Base-by-base conservation (phyloP, 1,140 invertebrate species). In the Aplysia californica region DNA sequence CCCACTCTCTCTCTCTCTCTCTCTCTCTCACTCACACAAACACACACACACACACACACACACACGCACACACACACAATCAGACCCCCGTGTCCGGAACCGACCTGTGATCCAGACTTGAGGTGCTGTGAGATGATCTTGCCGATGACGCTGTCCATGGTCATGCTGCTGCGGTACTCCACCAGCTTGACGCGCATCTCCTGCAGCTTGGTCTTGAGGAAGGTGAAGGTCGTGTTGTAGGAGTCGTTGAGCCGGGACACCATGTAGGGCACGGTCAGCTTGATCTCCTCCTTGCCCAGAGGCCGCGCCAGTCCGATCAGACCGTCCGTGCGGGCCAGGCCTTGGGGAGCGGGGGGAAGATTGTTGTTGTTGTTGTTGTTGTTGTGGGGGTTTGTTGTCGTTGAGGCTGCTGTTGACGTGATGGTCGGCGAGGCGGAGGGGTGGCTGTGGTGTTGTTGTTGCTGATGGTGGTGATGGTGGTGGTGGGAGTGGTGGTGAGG, bases 231-330 rank as follows among this genome's bases (percentile, higher is more conserved):
- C 39, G 78, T 77, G 65, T 76, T 76, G 80, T 84, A 87, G 44
- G 85, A 84, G 66, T 86, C 85, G 31, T 85, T 82, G 66, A 87
- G 84, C 75, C 80, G 82, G 55, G 79, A 79, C 10, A 83, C 85
- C 79, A 87, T 81, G 55, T 82, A 80, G 0, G 85, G 83, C 59
- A 86, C 79, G n/a, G 84, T 85, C 38, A 86, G 79, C 75, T 84
- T 82, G 3, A 82, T 75, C 56, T 84, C 85, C 36, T 86, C 85
- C 74, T 85, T 83, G 39, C 61, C 72, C 23, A 75, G 23, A 35
- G 72, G 36, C n/a, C 71, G 69, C 3, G 21, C 58, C 23, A 73
- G 31, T 10, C n/a, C 5, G n/a, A 5, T 23, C 35, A 70, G 39
- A 35, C 41, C 2, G 29, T 56, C 50, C 26, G 5, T 70, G 36